Base-by-base conservation (phyloP, 2,888 invertebrate species). In the Pollenia angustigena region DNA sequence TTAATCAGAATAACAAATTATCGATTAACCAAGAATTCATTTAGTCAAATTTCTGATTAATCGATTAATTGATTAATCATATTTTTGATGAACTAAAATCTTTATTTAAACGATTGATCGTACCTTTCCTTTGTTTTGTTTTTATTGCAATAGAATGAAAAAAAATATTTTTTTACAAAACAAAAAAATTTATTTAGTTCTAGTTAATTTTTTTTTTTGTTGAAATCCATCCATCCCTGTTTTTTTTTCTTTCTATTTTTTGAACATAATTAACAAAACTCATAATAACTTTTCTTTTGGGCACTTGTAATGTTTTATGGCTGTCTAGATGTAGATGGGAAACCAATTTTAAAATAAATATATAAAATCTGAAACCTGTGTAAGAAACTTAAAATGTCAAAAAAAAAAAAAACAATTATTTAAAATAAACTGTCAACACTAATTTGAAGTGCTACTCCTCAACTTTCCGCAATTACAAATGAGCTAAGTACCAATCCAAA, bases 391-490 rank as follows among this genome's bases (percentile, higher is more conserved):
- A 56, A 32, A 10, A 54, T 60, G 23, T 10, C 40, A 66, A 48
- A 50, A 81, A 75, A 84, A 71, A 68, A 81, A 50, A 66, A 79
- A 85, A 90, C 89, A 90, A 92, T 92, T 92, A 91, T 91, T 92
- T 90, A 90, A 78, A 81, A 89, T 90, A 88, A 89, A 89, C 91
- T 92, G 92, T 92, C 92, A 91, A 91, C 92, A 92, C 92, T 91
- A 90, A 90, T 90, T 90, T 90, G 88, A 91, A 92, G 91, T 91
- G 90, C 88, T 90, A 88, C 89, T 84, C 76, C 86, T 60, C 44
- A 85, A 78, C 76, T 66, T 18, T 69, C 71, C 84, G 76, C 85
- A 85, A 60, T 10, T 52, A 44, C 52, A 18, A 52, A 69, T 18
- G 71, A 72, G n/a, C n/a, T 40, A 50, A 46, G 23, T 44, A 32